Conservation (phyloP, 2,113 vertebrate genomes). For the Hippocampus guttulatus region DNA sequence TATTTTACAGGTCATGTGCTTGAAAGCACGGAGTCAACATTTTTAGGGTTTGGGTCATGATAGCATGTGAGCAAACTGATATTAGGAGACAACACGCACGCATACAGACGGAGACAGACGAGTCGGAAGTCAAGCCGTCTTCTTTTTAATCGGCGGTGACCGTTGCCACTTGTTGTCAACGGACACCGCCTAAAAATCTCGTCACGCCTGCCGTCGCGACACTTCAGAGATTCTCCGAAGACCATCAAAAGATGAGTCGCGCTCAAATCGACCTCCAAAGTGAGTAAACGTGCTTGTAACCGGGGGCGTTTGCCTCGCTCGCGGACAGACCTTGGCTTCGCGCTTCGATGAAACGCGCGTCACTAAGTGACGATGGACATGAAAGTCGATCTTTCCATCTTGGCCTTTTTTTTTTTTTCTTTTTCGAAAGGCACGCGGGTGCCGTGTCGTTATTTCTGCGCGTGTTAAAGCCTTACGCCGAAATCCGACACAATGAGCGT, state of each 20-base stretch:
- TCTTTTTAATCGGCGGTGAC: neutral
- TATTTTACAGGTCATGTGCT: slow-evolving; percentile 34
- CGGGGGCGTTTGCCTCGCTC: neutral
- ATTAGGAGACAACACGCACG: slow-evolving; percentile 5
- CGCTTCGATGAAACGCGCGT: too few relatives aligned
- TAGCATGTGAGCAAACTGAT: slow-evolving; percentile 36
- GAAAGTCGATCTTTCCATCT: neutral
- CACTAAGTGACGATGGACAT: neutral
- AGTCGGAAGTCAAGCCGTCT: neutral
- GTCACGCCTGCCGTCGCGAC: slow-evolving; percentile 56
- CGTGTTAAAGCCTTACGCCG: neutral
- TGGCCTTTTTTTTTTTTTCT: neutral
- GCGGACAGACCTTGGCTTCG: neutral
- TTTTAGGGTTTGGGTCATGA: slow-evolving; percentile 13
- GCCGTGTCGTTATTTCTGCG: too few relatives aligned
- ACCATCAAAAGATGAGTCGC: slow-evolving; percentile 60
- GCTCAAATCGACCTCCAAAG: slow-evolving; percentile 67
- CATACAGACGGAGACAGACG: neutral
- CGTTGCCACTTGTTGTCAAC: neutral
- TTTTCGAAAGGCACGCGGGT: too few relatives aligned
- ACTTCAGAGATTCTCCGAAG: slow-evolving; percentile 33
- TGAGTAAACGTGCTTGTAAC: slow-evolving; percentile 48
- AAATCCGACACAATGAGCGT: neutral
- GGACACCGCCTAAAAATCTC: neutral
- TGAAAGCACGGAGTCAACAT: slow-evolving; percentile 22